Base-by-base conservation (phyloP, 1,140 invertebrate genomes). In the Drosophila punjabiensis region DNA sequence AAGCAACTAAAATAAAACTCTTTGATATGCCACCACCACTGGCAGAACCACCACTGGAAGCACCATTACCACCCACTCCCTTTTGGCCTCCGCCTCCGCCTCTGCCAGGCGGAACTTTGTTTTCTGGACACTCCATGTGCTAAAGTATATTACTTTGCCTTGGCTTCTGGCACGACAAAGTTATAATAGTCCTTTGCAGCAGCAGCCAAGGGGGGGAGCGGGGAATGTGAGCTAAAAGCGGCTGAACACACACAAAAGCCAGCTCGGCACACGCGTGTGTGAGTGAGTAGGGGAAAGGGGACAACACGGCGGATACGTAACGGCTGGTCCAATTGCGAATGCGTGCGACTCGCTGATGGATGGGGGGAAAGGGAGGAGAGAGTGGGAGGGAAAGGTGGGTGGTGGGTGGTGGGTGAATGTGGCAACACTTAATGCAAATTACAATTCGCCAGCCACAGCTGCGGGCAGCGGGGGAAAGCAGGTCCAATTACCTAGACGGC, bases 391-490 rank as follows among this genome's bases (percentile, higher is more conserved):
- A 3, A 0, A 45, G n/a, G 41, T 13, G 8, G n/a, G 20, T 24
- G 24, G 24, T 24, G 24, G 32, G 14, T 53, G 18, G 35, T 3
- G 16, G 74, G 30, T 24, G 13, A 61, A 45, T 67, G 83, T 83
- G 84, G 73, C 84, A 81, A 88, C 84, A 87, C 84, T 87, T 88
- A 87, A 87, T 87, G 84, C 86, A 87, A 87, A 87, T 87, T 88
- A 87, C 84, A 87, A 71, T 88, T 87, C 77, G 69, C 73, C 53
- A 80, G 86, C 77, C 84, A 55, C 79, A 82, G 50, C 53, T 35
- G 63, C 63, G 60, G 35, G 71, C n/a, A 6, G 10, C 9, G 18
- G 32, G 28, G 50, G 16, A 20, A 5, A 63, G 33, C 33, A 10
- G 8, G 59, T 79, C 60, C 82, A 86, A 86, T 86, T 86, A 86